Base-by-base conservation (phyloP, 2,113 vertebrate genomes). In the Grallaria varia region DNA sequence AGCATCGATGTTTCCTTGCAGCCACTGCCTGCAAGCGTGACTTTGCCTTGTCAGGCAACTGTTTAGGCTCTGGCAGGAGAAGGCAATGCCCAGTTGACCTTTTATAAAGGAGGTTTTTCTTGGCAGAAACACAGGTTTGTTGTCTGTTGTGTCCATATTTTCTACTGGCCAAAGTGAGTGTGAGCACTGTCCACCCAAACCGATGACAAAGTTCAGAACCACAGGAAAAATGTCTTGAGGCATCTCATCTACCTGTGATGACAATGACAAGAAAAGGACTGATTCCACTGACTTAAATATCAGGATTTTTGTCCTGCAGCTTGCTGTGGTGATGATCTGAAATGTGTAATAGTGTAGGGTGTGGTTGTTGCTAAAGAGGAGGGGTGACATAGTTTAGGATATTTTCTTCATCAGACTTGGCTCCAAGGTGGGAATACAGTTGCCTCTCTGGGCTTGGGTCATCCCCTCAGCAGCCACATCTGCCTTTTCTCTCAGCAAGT, bases 1-100 rank as follows among this genome's bases (percentile, higher is more conserved):
- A 56, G 49, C 33, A 33, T 28, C 1, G 0, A 23, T 0, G 0
- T 52, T 85, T 71, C 35, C 39, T 67, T 79, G 40, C 60, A 81
- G 30, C 23, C 62, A 25, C 31, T 4, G 0, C 52, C 73, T 78
- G 31, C n/a, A 42, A 66, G 23, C 0, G 0, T 56, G 44, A 20
- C 56, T 71, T 89, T 39, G 25, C 20, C 42, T 68, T 75, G 12
- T n/a, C 31, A 78, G 37, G 21, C 0, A 4, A 11, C 5, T 71
- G 2, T 47, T 87, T 22, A 31, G 60, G 31, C 35, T 73, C 55
- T 73, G 42, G 5, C 14, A 24, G 21, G 16, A 63, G 64, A 56
- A 84, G 49, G 12, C n/a, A 64, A 10, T 47, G 25, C 25, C 28
- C 4, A 39, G 27, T 0, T 74, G 45, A 68, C 20, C 35, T 58